Evolutionary conservation across 2,113 vertebrate species (phyloP).

Genomic region (Daubentonia madagascariensis): DNA sequence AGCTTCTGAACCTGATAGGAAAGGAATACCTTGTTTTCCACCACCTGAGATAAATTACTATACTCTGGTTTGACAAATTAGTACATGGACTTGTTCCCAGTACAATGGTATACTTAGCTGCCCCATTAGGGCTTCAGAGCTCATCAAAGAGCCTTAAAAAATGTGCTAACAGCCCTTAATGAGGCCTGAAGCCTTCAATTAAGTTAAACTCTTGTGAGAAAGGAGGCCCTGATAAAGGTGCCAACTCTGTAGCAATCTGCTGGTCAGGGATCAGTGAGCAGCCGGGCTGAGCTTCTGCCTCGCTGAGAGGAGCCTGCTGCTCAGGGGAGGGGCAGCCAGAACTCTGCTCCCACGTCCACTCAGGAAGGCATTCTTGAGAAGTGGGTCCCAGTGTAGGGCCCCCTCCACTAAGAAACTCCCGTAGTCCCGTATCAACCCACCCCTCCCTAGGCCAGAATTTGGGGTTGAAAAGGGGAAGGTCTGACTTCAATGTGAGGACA

Average conservation of each 20-base stretch:
- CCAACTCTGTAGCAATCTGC: neutral
- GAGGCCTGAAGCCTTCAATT: neutral
- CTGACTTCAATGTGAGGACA: neutral
- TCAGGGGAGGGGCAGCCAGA: neutral
- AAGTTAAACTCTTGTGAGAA: neutral
- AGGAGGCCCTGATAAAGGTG: neutral
- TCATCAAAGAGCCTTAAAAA: neutral
- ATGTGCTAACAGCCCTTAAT: neutral
- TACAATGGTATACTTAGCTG: neutral
- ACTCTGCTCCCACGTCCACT: neutral
- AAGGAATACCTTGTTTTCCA: neutral
- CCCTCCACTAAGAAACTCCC: neutral
- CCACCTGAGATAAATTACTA: neutral
- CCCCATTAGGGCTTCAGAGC: neutral
- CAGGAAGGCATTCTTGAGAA: neutral
- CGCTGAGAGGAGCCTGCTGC: neutral
- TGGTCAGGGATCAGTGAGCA: neutral
- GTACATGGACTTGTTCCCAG: neutral
- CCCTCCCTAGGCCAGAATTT: neutral
- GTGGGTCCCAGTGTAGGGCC: too few species aligned
- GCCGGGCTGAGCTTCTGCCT: neutral
- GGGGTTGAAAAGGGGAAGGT: neutral
- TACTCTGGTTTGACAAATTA: neutral
- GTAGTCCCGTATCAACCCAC: neutral
- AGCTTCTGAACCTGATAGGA: neutral